Evolutionary conservation across 2,113 vertebrate species (phyloP), one percentile per base, ranked within the genome.

Genomic region (Phoenicopterus ruber): DNA sequence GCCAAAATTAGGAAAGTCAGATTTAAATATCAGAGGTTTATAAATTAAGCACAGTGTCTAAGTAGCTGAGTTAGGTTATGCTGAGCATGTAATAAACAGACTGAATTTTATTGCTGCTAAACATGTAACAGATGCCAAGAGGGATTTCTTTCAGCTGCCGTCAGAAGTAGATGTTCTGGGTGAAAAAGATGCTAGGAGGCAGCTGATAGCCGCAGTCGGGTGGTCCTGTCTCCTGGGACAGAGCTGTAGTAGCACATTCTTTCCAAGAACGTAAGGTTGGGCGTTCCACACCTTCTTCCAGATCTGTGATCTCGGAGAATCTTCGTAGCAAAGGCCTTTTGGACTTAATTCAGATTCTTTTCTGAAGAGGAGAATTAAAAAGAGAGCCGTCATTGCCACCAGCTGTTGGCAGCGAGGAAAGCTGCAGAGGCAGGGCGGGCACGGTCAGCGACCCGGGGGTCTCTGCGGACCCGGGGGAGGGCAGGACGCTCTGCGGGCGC

Each of bases 391-490:
- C 63, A 19, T 77, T 95, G 81, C 66, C 67, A 86, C 57, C 83
- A 82, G 42, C 67, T 89, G 67, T 67, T 76, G 72, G 72, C 61
- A 28, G 34, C 14, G 66, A 59, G 66, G 61, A 76, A 32, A 65
- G 71, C 55, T 55, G 49, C 49, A 10, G 65, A 34, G 44, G 50
- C 46, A 7, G 22, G 44, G 59, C 46, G 42, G 44, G 49, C 38
- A 8, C 6, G 1, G 21, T 6, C 54, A 6, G 66, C 21, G 9
- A 4, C 17, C 31, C 24, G 0, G 28, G 10, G 52, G 32, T 55
- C 17, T 11, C 58, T 55, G 13, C 3, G 12, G n/a, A 17, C 20
- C 76, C 14, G 36, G 42, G 47, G 55, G 44, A 17, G 50, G 34
- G 17, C 61, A 31, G 40, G 14, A 18, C 18, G 66, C 36, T n/a